A percentile compares a stretch with the other conserved stretches of the same genome.
phyloP scores from a whole-genome alignment of 1,140 invertebrate species.

The Drosophila nebulosa region DNA sequence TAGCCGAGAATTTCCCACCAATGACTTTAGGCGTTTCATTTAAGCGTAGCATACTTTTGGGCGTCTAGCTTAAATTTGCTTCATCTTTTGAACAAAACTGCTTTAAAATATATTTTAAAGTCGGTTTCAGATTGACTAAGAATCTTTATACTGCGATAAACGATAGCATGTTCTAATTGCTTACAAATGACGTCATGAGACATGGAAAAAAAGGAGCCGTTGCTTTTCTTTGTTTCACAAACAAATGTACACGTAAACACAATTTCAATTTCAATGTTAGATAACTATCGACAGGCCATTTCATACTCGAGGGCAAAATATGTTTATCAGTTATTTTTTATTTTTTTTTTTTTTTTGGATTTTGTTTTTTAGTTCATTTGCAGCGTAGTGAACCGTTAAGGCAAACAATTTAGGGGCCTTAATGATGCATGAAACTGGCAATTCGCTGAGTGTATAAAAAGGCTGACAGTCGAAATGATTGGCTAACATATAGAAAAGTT shows the following conservation, averaged over 20 bases:
- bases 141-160: too few relatives aligned
- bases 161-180: too few relatives aligned
- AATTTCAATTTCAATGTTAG: not conserved
- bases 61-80: not conserved
- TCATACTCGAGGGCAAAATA: not conserved
- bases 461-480: not conserved
- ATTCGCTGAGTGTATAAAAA: not conserved
- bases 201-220: too few relatives aligned
- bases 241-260: not conserved
- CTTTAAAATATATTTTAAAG: not conserved
- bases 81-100: too few relatives aligned
- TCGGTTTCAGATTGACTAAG: too few relatives aligned
- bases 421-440: conserved; percentile 38
- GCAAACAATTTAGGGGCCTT: not conserved
- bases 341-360: not conserved
- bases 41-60: conserved; percentile 26
- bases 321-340: not conserved
- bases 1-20: too few relatives aligned
- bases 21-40: too few relatives aligned
- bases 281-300: not conserved
- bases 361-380: conserved; percentile 39
- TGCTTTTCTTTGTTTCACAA: too few relatives aligned
- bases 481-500: not conserved
- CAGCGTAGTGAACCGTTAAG: conserved; percentile 24
- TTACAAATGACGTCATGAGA: too few relatives aligned